A percentile compares a stretch with the other conserved stretches of the same genome.
These are phyloP conservation scores for Oreochromis grahami DNA, from an alignment of 2,797 vertebrate genomes.

Conservation along the genomic window DNA sequence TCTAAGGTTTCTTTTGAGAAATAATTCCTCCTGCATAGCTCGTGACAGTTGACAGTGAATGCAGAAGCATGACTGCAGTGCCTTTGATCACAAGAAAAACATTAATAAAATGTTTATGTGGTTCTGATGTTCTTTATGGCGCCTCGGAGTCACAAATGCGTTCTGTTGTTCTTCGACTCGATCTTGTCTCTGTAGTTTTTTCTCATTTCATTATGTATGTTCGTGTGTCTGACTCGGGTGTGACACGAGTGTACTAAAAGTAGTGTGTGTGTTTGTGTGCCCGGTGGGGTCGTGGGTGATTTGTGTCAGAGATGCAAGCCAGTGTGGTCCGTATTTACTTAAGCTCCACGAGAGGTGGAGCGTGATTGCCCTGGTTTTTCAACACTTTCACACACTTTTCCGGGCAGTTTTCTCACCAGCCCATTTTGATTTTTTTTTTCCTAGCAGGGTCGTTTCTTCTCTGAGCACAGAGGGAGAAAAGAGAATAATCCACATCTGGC, in stretches of 20 bases:
- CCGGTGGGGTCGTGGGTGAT: conserved; percentile 41
- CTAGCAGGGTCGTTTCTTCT: conserved; percentile 8
- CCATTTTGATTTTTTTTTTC: conserved; percentile 32
- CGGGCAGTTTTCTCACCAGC: conserved; percentile 60
- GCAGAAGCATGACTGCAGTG: background rate
- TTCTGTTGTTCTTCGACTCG: conserved; percentile 14
- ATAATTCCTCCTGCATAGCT: conserved; percentile 23
- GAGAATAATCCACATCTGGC: conserved; percentile 58
- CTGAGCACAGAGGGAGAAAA: background rate
- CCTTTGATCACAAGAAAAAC: conserved; percentile 54
- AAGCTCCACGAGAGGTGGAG: conserved; percentile 63
- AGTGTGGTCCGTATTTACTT: conserved; percentile 63
- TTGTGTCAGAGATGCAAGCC: conserved; percentile 43
- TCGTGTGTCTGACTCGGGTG: background rate
- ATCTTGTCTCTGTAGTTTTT: background rate
- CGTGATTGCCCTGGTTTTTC: conserved; percentile 59
- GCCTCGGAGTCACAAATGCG: conserved; percentile 25
- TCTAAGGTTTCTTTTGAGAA: conserved; percentile 17
- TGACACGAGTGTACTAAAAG: background rate
- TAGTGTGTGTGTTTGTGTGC: background rate
- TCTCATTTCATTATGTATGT: background rate
- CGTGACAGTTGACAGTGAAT: conserved; percentile 41
- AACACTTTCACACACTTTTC: conserved; percentile 72
- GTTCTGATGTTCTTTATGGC: conserved; percentile 15
- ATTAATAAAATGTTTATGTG: conserved; percentile 53